phyloP scores from a whole-genome alignment of 35 echinoderm and acorn worm species.

The Lytechinus pictus region DNA sequence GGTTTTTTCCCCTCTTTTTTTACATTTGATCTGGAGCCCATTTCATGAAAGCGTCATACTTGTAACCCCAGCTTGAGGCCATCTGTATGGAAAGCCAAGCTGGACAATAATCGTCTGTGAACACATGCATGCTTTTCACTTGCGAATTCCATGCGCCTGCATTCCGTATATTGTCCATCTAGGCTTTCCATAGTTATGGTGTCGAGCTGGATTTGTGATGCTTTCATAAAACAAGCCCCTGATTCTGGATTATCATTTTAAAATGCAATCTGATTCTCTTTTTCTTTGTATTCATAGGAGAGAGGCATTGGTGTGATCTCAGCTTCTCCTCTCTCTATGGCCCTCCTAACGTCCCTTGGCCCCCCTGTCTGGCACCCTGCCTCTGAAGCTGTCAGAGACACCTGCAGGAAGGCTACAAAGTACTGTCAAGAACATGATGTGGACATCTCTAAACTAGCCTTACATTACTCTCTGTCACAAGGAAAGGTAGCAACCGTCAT shows the following conservation, averaged over 20 bases:
- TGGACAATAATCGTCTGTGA: too few species aligned
- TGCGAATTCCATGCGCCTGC: too few species aligned
- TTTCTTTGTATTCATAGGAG: conserved; percentile 49
- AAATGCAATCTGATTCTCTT: not conserved
- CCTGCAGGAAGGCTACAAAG: conserved; percentile 57
- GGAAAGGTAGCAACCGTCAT: conserved; percentile 57
- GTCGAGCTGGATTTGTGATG: too few species aligned
- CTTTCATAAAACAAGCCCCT: too few species aligned
- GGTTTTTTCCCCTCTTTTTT: too few species aligned
- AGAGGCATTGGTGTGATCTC: conserved; percentile 80
- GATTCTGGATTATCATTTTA: not conserved
- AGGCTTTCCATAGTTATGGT: too few species aligned
- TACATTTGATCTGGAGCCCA: too few species aligned
- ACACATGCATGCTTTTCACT: too few species aligned
- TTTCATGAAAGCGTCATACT: too few species aligned
- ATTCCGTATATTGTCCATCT: too few species aligned
- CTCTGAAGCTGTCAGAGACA: conserved; percentile 44
- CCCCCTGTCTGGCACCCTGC: conserved; percentile 86
- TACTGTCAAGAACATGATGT: conserved; percentile 76
- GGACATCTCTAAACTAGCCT: conserved; percentile 77
- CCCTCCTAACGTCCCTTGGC: conserved; percentile 64
- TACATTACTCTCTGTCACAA: conserved; percentile 63
- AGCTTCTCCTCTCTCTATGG: conserved; percentile 86
- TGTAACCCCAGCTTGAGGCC: too few species aligned
- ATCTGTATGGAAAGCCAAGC: too few species aligned